phyloP scores from a whole-genome alignment of 1,140 invertebrate genomes.

The Callitettix versicolor region DNA sequence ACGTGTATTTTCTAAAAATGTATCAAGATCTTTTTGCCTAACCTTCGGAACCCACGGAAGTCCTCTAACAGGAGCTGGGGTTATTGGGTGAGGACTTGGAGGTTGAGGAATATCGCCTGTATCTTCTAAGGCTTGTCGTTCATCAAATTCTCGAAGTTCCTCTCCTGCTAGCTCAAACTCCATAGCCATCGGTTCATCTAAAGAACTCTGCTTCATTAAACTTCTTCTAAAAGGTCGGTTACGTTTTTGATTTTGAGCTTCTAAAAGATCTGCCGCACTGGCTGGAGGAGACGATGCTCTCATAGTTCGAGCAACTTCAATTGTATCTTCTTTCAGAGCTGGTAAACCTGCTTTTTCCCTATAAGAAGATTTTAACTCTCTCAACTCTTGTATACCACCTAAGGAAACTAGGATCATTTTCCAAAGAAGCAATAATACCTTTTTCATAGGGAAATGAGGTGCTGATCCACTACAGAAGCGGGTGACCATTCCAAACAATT shows the following conservation, averaged over 20 bases:
- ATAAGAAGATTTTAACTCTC: constrained; percentile 58
- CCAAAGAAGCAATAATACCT: constrained; percentile 91
- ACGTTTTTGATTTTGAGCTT: constrained; percentile 64
- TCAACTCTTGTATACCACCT: constrained; percentile 75
- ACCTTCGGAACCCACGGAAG: constrained; percentile 68
- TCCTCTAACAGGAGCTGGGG: constrained; percentile 38
- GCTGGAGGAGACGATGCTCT: constrained; percentile 88
- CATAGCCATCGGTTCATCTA: constrained; percentile 72
- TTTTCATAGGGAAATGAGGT: constrained; percentile 96
- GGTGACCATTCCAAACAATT: constrained; percentile 85
- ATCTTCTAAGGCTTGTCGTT: constrained; percentile 32
- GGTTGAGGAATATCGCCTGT: constrained; percentile 32
- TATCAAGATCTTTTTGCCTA: constrained; percentile 83
- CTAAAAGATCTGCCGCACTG: constrained; percentile 82
- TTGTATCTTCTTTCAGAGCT: constrained; percentile 77
- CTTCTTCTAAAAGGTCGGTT: constrained; percentile 53
- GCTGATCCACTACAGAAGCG: constrained; percentile 87
- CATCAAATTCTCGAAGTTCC: constrained; percentile 36
- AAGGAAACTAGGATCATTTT: constrained; percentile 84
- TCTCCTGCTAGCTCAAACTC: constrained; percentile 37
- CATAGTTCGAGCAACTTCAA: constrained; percentile 87
- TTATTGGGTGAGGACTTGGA: constrained; percentile 40
- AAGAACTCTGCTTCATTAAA: constrained; percentile 86
- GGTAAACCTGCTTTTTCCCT: constrained; percentile 59
- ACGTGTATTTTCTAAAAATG: constrained; percentile 81